Conservation (phyloP, 2,797 vertebrate species). For the Galagoides demidoff region DNA sequence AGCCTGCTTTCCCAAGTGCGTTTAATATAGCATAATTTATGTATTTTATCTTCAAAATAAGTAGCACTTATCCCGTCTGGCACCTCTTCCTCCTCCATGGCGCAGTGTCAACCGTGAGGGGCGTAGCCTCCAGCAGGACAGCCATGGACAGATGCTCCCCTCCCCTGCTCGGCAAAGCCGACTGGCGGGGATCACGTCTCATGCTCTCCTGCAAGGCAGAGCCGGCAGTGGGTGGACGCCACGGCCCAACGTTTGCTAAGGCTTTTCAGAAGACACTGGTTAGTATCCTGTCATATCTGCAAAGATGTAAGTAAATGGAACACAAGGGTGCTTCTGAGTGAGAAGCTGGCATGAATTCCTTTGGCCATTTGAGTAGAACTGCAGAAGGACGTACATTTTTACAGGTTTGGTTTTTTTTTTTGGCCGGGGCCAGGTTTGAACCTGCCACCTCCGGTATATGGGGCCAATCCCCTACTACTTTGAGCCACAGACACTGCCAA, state of each 20-base stretch:
- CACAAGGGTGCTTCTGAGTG: slow-evolving; percentile 45
- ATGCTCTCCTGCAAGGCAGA: background rate
- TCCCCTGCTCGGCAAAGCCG: background rate
- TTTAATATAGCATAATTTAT: slow-evolving; percentile 61
- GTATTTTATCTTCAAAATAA: slow-evolving; percentile 54
- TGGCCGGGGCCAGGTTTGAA: too few species aligned
- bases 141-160: background rate
- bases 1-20: slow-evolving; percentile 57
- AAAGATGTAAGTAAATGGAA: slow-evolving; percentile 8
- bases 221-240: background rate
- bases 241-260: slow-evolving; percentile 32
- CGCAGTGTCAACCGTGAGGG: background rate
- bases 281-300: background rate
- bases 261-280: background rate
- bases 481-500: background rate
- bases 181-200: background rate
- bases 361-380: background rate
- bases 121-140: slow-evolving; percentile 2
- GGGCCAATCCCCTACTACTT: too few species aligned
- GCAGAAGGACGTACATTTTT: background rate
- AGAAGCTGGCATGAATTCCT: background rate
- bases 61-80: slow-evolving; percentile 17
- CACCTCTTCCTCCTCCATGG: slow-evolving; percentile 48
- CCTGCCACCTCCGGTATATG: too few species aligned
- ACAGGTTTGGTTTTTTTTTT: too few species aligned